Percentiles rank a stretch among this genome's conserved stretches.
phyloP scores from a whole-genome alignment of 2,113 vertebrate species.

The Chaenogobius annularis region DNA sequence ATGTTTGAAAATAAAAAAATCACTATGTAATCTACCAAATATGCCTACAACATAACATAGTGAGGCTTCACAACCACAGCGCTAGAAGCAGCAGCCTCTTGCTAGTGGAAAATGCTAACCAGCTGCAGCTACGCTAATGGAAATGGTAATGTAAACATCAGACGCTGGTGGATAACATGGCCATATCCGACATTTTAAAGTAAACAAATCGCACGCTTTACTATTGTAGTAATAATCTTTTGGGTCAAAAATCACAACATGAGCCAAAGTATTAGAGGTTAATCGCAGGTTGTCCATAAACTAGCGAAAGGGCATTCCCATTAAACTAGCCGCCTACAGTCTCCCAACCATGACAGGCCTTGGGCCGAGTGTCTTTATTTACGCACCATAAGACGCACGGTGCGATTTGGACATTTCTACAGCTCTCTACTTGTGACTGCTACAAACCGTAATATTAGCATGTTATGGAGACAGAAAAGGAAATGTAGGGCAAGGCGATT shows the following conservation, averaged over 20 bases:
- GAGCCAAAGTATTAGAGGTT: constrained; percentile 11
- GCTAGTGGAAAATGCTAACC: constrained; percentile 29
- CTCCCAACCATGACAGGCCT: constrained; percentile 26
- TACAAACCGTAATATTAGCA: constrained; percentile 26
- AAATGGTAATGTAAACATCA: constrained; percentile 59
- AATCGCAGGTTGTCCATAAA: constrained; percentile 28
- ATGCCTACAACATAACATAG: neutral
- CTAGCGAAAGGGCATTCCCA: constrained; percentile 31
- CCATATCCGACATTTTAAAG: neutral
- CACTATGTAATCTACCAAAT: neutral
- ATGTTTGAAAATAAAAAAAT: neutral
- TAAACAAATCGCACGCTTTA: neutral
- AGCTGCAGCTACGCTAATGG: constrained; percentile 21
- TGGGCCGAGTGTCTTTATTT: neutral
- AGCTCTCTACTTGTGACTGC: neutral
- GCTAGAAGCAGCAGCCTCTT: neutral
- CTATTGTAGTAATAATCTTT: neutral
- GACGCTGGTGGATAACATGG: neutral
- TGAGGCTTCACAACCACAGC: neutral
- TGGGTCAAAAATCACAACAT: neutral
- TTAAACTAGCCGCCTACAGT: constrained; percentile 37
- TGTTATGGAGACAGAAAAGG: constrained; percentile 45
- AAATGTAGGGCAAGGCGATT: constrained; percentile 76
- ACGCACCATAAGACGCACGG: neutral
- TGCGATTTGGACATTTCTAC: neutral